These are phyloP conservation scores for Drosophila prostipennis DNA, from an alignment of 2,888 invertebrate species.

Conservation along the genomic window DNA sequence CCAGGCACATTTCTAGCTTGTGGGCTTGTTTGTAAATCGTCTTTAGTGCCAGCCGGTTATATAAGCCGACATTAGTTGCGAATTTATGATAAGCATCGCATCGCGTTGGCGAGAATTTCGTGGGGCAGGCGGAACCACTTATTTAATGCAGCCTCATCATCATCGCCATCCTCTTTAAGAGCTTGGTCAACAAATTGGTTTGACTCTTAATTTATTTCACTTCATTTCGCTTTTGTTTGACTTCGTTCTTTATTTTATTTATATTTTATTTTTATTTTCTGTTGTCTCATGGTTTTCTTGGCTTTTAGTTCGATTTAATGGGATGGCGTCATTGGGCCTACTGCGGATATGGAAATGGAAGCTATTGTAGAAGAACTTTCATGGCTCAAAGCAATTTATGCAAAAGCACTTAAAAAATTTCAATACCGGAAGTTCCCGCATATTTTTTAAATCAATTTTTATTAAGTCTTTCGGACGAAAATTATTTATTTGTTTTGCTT, in stretches of 20 bases:
- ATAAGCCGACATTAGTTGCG: conserved; percentile 60
- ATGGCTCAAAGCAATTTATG: not conserved
- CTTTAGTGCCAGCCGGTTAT: conserved; percentile 43
- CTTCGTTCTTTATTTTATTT: conserved; percentile 11
- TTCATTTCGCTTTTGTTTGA: conserved; percentile 31
- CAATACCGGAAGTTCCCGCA: not conserved
- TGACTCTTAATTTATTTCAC: conserved; percentile 35
- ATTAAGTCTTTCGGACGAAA: no score
- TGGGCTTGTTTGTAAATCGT: conserved; percentile 15
- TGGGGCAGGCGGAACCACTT: conserved; percentile 53
- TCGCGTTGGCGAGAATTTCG: conserved; percentile 49
- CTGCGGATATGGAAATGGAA: conserved; percentile 10
- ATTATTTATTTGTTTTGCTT: no score
- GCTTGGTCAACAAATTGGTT: conserved; percentile 49
- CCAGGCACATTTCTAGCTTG: conserved; percentile 21
- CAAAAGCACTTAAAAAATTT: not conserved
- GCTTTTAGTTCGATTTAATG: not conserved
- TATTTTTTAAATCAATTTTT: not conserved
- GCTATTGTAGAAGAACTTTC: not conserved
- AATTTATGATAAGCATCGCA: conserved; percentile 51
- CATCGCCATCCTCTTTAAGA: conserved; percentile 22
- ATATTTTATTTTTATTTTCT: conserved; percentile 6
- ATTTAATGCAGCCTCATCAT: conserved; percentile 41
- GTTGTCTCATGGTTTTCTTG: conserved; percentile 4
- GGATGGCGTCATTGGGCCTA: conserved; percentile 26